Conservation (phyloP, 1,140 invertebrate genomes). For the Anastrepha ludens region DNA sequence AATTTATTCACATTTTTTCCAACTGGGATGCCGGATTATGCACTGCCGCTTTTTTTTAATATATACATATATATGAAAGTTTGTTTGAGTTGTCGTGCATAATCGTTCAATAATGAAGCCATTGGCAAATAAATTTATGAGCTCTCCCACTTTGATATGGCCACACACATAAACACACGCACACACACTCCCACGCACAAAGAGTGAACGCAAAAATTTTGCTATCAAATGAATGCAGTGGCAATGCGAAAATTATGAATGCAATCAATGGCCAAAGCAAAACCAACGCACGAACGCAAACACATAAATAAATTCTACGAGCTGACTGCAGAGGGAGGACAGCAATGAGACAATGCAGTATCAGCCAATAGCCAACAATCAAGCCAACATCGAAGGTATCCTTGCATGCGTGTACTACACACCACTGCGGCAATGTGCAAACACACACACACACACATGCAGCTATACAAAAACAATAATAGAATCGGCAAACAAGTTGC, state of each 20-base stretch:
- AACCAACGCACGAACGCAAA: neutral
- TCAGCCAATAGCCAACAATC: neutral
- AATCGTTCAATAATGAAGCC: constrained; percentile 39
- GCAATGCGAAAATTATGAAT: constrained; percentile 43
- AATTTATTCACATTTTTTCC: neutral
- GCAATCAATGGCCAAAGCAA: constrained; percentile 35
- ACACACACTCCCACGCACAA: neutral
- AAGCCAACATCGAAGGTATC: neutral
- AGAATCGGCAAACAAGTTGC: neutral
- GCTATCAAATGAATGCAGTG: constrained; percentile 33
- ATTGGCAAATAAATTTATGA: constrained; percentile 45
- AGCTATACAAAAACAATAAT: neutral
- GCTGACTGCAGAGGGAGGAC: neutral
- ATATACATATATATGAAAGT: constrained; percentile 7
- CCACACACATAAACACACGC: neutral
- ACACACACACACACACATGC: neutral
- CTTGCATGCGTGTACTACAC: neutral
- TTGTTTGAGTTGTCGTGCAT: constrained; percentile 21
- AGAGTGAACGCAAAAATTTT: neutral
- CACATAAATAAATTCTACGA: constrained; percentile 31
- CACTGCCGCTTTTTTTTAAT: neutral
- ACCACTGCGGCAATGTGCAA: constrained; percentile 11
- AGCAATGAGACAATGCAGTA: constrained; percentile 3
- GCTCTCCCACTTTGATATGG: neutral
- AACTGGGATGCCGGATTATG: neutral